Evolutionary conservation across 2,888 invertebrate genomes (phyloP), one percentile per base, ranked within the genome.

Genomic region (Callinectes sapidus): DNA sequence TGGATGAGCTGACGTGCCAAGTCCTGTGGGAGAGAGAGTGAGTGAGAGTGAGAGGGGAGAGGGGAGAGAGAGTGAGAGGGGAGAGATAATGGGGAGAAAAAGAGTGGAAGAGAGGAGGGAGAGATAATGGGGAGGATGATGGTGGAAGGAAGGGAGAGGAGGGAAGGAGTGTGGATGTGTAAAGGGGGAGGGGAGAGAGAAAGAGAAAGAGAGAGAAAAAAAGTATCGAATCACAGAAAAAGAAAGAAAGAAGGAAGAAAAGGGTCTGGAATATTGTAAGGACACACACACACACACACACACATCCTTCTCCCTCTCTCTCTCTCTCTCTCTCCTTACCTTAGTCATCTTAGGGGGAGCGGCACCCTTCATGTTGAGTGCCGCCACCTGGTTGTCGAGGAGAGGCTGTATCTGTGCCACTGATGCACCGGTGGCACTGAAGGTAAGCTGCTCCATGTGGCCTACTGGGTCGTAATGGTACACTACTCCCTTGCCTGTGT

Each of bases 391-490:
- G 96, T 98, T 99, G 96, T 99, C 99, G 85, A 99, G 96, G 39
- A 99, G 97, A 0, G 99, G 99, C 95, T 99, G 99, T 94, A 99
- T 96, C 95, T 99, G 96, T 48, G 96, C 95, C 90, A 96, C 95
- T 0, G 99, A 98, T 1, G 98, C 98, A 54, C 99, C 99, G 0
- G 98, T 98, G 18, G 99, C 99, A 95, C 97, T 97, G 96, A 97
- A 99, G 18, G 96, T 97, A 0, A 97, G 97, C 93, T 97, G 97
- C 96, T 99, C 99, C 95, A 98, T 98, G 95, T 99, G 98, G 0
- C 99, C 99, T 95, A 99, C 98, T 0, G 99, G 99, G 96, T 99
- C 99, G 96, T 99, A 99, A 95, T 98, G 98, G 96, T 97, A 99
- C 13, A 99, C 98, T 95, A 98, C 98, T 14, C 99, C 99, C 95